Evolutionary conservation across 2,113 vertebrate genomes (phyloP).

Genomic region (Zootoca vivipara): DNA sequence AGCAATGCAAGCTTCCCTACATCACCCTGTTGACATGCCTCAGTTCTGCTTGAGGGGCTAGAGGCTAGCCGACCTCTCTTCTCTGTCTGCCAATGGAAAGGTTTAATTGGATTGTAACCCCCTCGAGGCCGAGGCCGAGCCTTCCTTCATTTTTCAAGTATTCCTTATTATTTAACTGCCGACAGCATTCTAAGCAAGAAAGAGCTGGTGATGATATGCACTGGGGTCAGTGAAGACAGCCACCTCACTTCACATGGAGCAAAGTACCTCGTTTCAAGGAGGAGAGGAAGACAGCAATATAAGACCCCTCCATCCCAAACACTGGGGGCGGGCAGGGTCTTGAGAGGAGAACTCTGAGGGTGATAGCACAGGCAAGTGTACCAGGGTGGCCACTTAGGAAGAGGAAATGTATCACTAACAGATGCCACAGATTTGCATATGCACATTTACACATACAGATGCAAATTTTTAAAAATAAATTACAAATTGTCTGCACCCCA

Average conservation of each 20-base stretch:
- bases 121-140: background rate
- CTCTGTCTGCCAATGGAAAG: background rate
- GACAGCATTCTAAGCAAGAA: background rate
- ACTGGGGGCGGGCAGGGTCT: background rate
- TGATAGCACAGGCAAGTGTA: background rate
- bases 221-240: background rate
- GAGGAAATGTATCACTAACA: no score
- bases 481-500: no score
- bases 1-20: background rate
- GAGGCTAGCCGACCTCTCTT: background rate
- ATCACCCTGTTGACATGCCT: background rate
- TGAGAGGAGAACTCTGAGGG: background rate
- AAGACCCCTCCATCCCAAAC: background rate
- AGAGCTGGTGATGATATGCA: background rate
- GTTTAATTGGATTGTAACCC: background rate
- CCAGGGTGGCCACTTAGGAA: no score
- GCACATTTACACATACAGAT: no score
- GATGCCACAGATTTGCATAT: no score
- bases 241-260: background rate
- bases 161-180: conserved; percentile 2
- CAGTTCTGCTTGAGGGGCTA: background rate
- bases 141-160: conserved; percentile 1
- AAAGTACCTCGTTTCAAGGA: background rate
- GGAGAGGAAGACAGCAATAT: background rate
- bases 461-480: no score